Evolutionary conservation across 92 coral and sea anemone genomes (phyloP), one percentile per base, ranked within the genome.

Genomic region (Zoanthus sociatus): DNA sequence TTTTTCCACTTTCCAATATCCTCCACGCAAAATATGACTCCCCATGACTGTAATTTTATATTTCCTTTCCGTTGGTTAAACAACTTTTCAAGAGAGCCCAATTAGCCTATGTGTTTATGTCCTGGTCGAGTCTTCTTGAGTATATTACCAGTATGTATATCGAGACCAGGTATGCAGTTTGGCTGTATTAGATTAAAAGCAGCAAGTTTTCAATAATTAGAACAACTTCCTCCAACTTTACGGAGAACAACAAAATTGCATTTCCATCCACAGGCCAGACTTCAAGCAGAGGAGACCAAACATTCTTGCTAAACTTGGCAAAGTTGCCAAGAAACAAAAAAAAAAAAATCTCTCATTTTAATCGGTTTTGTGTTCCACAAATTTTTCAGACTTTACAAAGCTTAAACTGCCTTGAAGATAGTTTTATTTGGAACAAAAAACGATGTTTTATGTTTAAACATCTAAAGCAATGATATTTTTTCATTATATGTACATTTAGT

Each of bases 1-100:
- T 73, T 84, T 91, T 89, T 76, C 89, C 33, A 93, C 88, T 81
- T 81, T 91, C 98, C 98, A 93, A 12, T 79, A 78, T 13, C 94
- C 98, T 33, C 89, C 87, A 46, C 83, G 85, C 16, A 78, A 78
- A 37, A 89, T 63, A 42, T 77, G 83, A 61, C 87, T 84, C 10
- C 82, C 78, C 94, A 94, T 93, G 67, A 1, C 33, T 37, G 2
- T 37, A 76, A 2, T 12, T 20, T 18, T 83, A 26, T 6, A 17
- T 44, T 58, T 31, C 20, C 17, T 55, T 32, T 56, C 5, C 8
- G 16, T 37, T 17, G 9, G 18, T 50, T 50, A 50, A 50, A 50
- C 12, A 11, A 11, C 9, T 50, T 50, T 9, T 50, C 55, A 7
- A 50, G 12, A 50, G 55, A 50, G 3, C 55, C 12, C 14, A 13